Evolutionary conservation across 1,140 invertebrate species (phyloP), one percentile per base, ranked within the genome.

Genomic region (Paracyclopina nana): DNA sequence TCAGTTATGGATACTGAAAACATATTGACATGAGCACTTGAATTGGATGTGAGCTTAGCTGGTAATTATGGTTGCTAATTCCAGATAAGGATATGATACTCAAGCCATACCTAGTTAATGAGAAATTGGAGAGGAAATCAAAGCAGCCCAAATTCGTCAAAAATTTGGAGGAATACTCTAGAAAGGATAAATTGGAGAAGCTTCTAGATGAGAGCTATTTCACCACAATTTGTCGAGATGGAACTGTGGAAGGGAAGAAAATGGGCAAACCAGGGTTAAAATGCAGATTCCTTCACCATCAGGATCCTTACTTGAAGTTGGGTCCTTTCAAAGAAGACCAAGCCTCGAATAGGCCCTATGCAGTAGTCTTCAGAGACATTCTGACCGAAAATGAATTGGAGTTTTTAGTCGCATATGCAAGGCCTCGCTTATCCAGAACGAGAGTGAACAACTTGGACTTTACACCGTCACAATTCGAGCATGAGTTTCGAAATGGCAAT

Each of bases 301-400:
- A 50, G 11, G 34, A 50, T 50, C 48, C 48, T 11, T 50, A 50
- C 30, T 16, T 50, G 22, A 25, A 16, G 22, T 30, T 50, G 31
- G 48, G 30, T 9, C 48, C 48, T 16, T 50, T 50, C 29, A 50
- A 50, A 24, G n/a, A n/a, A 2, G 48, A 50, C 9, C 16, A 43
- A 12, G 29, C 28, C 9, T 42, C 30, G 12, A 38, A 38, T 20
- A 22, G 2, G 20, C 48, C 48, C 11, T 25, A 18, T 6, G n/a
- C n/a, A 2, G 40, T 50, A 31, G 28, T 50, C 8, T 20, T 50
- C 14, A 12, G 16, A 8, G 48, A 50, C 16, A 22, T 50, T 18
- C 26, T 50, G 16, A 44, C 48, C 2, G 34, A 50, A 5, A 14
- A 38, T 16, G 48, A 50, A 14, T 12, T 41, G 4, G 29, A 38